These are phyloP conservation scores for Cirrhinus molitorella DNA, from an alignment of 2,797 vertebrate genomes.

Conservation along the genomic window DNA sequence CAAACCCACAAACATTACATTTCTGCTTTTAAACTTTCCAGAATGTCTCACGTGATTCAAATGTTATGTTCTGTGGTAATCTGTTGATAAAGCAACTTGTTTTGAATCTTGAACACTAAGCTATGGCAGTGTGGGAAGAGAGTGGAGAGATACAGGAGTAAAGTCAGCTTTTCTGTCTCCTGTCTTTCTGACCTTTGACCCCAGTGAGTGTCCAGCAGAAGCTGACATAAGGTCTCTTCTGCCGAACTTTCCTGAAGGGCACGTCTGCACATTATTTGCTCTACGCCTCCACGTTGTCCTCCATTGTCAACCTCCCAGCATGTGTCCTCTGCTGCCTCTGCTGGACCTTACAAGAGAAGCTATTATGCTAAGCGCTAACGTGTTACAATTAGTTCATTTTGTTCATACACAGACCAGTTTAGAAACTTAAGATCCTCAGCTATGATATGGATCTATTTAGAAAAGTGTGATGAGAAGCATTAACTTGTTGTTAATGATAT, in stretches of 20 bases:
- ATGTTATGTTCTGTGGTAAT: neutral
- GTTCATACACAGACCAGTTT: neutral
- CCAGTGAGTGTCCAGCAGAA: constrained; percentile 16
- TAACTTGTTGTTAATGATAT: neutral
- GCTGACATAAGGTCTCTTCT: constrained; percentile 40
- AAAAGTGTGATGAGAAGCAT: neutral
- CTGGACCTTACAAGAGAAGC: neutral
- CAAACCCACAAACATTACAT: neutral
- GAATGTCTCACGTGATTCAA: neutral
- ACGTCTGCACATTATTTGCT: constrained; percentile 7
- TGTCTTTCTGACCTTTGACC: constrained; percentile 39
- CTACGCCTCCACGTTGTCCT: constrained; percentile 22
- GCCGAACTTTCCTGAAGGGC: constrained; percentile 17
- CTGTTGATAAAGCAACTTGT: neutral
- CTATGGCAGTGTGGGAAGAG: constrained; percentile 8
- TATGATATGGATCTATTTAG: neutral
- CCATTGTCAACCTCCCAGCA: constrained; percentile 42
- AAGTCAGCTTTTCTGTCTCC: constrained; percentile 39
- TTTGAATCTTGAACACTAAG: neutral
- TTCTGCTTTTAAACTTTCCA: neutral
- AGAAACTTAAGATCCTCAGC: neutral
- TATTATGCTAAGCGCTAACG: neutral
- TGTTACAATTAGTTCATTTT: neutral
- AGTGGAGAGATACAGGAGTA: constrained; percentile 11
- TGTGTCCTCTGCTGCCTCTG: constrained; percentile 20